phyloP scores from a whole-genome alignment of 2,113 vertebrate genomes.

The Melanotaenia duboulayi region DNA sequence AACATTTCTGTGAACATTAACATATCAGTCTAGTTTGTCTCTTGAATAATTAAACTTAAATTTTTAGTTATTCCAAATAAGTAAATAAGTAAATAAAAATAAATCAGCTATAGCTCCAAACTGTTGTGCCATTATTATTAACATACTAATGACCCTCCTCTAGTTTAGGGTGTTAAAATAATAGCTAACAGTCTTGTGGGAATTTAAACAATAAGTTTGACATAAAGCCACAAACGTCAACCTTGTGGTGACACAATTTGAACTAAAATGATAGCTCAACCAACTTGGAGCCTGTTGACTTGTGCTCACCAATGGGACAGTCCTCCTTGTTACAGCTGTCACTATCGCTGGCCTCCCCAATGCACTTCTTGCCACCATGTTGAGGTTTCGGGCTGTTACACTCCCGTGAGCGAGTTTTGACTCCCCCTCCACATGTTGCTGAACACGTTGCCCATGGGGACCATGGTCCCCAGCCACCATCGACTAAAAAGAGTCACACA shows the following conservation, averaged over 20 bases:
- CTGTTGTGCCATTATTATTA: no score
- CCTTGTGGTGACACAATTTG: no score
- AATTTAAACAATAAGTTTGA: no score
- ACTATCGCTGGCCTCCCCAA: conserved; percentile 85
- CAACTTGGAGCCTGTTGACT: not conserved
- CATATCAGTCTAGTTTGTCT: not conserved
- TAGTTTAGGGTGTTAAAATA: no score
- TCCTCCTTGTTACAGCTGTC: conserved; percentile 90
- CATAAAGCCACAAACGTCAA: no score
- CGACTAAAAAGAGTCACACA: conserved; percentile 79
- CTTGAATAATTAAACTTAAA: not conserved
- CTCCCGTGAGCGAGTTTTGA: conserved; percentile 86
- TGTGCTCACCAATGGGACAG: conserved; percentile 89
- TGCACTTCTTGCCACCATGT: conserved; percentile 88
- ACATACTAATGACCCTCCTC: no score
- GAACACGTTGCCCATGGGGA: conserved; percentile 95
- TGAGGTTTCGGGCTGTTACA: conserved; percentile 94
- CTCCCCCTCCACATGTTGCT: conserved; percentile 90
- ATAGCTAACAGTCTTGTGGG: no score
- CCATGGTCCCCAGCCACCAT: conserved; percentile 97
- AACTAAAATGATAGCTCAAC: not conserved
- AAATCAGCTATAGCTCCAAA: not conserved
- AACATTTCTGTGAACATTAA: conserved; percentile 4
- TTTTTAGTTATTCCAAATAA: not conserved
- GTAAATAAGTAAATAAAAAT: no score